Evolutionary conservation across 2,888 invertebrate species (phyloP).

Genomic region (Yponomeuta evonymella): DNA sequence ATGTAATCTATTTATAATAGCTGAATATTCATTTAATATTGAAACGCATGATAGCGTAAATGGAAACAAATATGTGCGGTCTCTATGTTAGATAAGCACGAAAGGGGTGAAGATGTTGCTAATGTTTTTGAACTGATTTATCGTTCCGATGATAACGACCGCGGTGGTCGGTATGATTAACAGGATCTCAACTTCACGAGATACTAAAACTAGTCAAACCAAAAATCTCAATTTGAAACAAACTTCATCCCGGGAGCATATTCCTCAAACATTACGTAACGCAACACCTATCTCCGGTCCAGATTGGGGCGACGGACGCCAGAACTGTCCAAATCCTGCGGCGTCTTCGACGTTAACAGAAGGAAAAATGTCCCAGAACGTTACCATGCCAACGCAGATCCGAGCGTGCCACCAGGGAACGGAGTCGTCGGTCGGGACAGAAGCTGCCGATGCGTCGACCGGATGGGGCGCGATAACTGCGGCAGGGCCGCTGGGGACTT

Average conservation of each 20-base stretch:
- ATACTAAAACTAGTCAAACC: neutral
- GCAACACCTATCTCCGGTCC: constrained; percentile 54
- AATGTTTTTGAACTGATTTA: constrained; percentile 1
- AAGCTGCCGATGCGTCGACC: constrained; percentile 28
- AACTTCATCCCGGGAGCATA: neutral
- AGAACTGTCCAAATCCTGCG: constrained; percentile 43
- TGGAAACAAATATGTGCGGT: constrained; percentile 1
- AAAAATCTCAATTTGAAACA: neutral
- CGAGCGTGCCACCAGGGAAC: neutral
- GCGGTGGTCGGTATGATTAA: too few relatives aligned
- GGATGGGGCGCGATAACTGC: constrained; percentile 31
- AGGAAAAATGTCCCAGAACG: constrained; percentile 29
- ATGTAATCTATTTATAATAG: constrained; percentile 32
- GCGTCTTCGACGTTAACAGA: constrained; percentile 34
- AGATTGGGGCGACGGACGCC: constrained; percentile 48
- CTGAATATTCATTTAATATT: constrained; percentile 5
- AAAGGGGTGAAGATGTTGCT: constrained; percentile 2
- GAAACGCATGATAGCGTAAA: constrained; percentile 1
- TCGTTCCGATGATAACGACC: neutral
- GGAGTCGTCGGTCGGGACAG: constrained; percentile 28
- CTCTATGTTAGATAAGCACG: neutral
- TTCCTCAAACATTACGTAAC: constrained; percentile 45
- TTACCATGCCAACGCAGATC: constrained; percentile 68
- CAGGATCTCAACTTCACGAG: too few relatives aligned
- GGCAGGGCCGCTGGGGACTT: constrained; percentile 31